A percentile compares a stretch with the other conserved stretches of the same genome.
Evolutionary conservation across 2,113 vertebrate species (phyloP).

Genomic region (rabbit (Oryctolagus cuniculus)): DNA sequence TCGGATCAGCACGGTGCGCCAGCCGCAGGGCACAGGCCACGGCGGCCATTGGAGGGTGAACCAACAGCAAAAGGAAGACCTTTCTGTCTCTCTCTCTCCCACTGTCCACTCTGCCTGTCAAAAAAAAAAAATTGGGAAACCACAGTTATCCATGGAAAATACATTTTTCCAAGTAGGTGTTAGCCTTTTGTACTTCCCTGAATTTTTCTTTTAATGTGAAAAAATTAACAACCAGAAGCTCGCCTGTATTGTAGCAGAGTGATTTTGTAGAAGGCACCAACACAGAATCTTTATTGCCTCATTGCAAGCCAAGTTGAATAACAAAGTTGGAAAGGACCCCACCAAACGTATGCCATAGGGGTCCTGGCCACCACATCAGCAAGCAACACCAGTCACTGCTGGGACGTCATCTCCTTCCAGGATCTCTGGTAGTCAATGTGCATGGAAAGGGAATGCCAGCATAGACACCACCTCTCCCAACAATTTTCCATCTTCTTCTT

Average conservation of each 20-base stretch:
- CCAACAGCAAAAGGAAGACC: too few species aligned
- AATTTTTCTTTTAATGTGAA: slow-evolving; percentile 6
- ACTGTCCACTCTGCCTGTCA: too few species aligned
- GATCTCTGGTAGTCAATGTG: neutral
- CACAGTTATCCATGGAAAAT: neutral
- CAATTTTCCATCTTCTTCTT: slow-evolving; percentile 17
- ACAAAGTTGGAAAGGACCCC: neutral
- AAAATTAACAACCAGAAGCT: neutral
- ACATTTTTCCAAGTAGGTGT: neutral
- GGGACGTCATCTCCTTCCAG: neutral
- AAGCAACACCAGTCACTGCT: neutral
- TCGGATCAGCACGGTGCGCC: too few species aligned
- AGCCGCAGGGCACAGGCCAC: too few species aligned
- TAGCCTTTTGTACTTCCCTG: neutral
- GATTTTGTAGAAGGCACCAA: slow-evolving; percentile 19
- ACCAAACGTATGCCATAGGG: neutral
- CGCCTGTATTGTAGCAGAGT: neutral
- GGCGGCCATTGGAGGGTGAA: too few species aligned
- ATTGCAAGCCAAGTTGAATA: slow-evolving; percentile 57
- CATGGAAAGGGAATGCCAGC: neutral
- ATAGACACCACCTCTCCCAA: neutral
- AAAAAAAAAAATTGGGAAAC: slow-evolving; percentile 18
- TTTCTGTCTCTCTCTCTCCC: too few species aligned
- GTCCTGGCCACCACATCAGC: neutral
- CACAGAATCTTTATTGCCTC: neutral